These are phyloP conservation scores for Apogon hyalosoma DNA, from an alignment of 2,797 vertebrate species.

Conservation along the genomic window DNA sequence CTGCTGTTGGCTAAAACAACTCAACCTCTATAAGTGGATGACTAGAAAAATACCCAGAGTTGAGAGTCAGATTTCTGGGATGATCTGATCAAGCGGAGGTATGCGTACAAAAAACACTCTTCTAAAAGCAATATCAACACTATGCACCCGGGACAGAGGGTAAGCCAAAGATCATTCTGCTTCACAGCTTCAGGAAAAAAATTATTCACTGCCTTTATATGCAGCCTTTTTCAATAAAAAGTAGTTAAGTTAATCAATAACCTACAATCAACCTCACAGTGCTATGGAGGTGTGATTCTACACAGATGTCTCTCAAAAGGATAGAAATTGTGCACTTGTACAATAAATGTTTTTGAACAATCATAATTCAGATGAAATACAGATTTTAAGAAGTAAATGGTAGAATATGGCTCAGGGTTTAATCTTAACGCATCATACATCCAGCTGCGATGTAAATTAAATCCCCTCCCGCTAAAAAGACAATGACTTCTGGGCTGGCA, in stretches of 20 bases:
- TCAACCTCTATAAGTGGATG: constrained; percentile 58
- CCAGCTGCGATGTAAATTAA: constrained; percentile 51
- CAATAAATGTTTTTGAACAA: constrained; percentile 44
- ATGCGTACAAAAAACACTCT: constrained; percentile 79
- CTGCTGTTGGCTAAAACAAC: constrained; percentile 75
- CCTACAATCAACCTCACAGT: constrained; percentile 8
- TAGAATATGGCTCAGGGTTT: constrained; percentile 40
- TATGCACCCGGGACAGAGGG: constrained; percentile 47
- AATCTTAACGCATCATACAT: constrained; percentile 35
- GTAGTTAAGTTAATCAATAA: constrained; percentile 39
- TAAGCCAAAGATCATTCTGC: constrained; percentile 62
- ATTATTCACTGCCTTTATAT: constrained; percentile 32
- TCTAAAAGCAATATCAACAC: constrained; percentile 69
- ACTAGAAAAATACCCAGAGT: constrained; percentile 71
- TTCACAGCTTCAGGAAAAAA: constrained; percentile 24
- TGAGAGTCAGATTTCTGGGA: constrained; percentile 78
- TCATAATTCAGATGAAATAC: constrained; percentile 56
- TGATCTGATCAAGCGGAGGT: constrained; percentile 77
- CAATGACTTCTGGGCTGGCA: constrained; percentile 42
- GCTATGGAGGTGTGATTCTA: no score
- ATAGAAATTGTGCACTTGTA: constrained; percentile 19
- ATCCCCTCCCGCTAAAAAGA: constrained; percentile 32
- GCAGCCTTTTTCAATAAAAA: constrained; percentile 33
- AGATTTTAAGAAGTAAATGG: constrained; percentile 45
- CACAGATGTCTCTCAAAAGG: constrained; percentile 7